Conservation (phyloP, 2,113 vertebrate genomes). For the Rhineura floridana region DNA sequence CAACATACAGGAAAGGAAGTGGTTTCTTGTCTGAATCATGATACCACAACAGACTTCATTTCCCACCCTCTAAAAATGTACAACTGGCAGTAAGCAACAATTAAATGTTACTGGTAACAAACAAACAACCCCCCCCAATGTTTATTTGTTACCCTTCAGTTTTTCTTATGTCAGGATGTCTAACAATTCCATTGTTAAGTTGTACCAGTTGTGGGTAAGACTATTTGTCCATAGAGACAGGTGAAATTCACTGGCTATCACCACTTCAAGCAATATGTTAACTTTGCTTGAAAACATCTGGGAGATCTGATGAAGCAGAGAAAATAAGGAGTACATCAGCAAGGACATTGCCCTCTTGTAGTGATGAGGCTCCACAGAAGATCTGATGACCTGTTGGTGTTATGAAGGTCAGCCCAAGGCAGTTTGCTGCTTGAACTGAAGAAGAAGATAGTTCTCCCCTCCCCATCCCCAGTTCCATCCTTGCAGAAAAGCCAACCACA, state of each 20-base stretch:
- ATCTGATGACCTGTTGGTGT: not conserved
- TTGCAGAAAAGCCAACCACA: not conserved
- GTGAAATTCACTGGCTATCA: not conserved
- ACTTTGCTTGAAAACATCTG: slow-evolving; percentile 8
- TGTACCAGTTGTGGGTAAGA: not conserved
- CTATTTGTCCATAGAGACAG: not conserved
- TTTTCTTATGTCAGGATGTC: not conserved
- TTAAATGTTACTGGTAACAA: not conserved
- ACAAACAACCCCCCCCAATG: not conserved
- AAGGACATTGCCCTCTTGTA: not conserved
- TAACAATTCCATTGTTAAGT: not conserved
- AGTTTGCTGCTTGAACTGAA: not conserved
- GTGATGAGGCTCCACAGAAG: not conserved
- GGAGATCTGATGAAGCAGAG: not conserved
- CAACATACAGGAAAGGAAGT: slow-evolving; percentile 56
- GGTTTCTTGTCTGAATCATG: slow-evolving; percentile 42
- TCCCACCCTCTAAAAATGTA: not conserved
- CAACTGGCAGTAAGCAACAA: not conserved
- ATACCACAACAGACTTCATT: slow-evolving; percentile 46
- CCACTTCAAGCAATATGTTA: not conserved
- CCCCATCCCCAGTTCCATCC: not conserved
- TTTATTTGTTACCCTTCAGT: not conserved
- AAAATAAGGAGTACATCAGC: not conserved
- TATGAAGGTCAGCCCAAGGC: not conserved
- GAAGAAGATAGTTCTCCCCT: not conserved